These are phyloP conservation scores for Agriopis leucophaearia DNA, from an alignment of 2,888 invertebrate genomes.

Conservation along the genomic window DNA sequence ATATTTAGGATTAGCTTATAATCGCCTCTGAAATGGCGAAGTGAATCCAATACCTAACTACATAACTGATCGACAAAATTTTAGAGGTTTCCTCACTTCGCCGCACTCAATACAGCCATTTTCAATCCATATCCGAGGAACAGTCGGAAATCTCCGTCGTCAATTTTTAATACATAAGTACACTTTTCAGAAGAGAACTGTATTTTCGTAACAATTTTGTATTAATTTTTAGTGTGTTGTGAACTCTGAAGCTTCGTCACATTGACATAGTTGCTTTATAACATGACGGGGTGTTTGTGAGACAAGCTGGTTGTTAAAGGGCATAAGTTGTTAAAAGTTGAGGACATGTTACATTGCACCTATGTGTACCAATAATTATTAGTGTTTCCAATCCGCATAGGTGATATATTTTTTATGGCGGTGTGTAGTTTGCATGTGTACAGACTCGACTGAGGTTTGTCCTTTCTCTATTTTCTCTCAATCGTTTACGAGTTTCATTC, in stretches of 20 bases:
- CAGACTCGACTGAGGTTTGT: slow-evolving; percentile 56
- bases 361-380: slow-evolving; percentile 14
- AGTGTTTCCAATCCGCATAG: slow-evolving; percentile 19
- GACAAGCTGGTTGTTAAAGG: slow-evolving; percentile 6
- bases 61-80: background rate
- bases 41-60: background rate
- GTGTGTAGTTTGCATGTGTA: slow-evolving; percentile 47
- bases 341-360: slow-evolving; percentile 19
- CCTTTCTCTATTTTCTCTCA: slow-evolving; percentile 47
- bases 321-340: slow-evolving; percentile 11
- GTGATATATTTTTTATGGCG: slow-evolving; percentile 33
- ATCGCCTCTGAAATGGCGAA: background rate
- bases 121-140: background rate
- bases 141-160: slow-evolving; percentile 18
- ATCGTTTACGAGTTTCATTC: slow-evolving; percentile 65
- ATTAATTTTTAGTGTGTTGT: slow-evolving; percentile 47
- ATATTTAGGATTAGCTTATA: slow-evolving; percentile 12
- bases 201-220: slow-evolving; percentile 49
- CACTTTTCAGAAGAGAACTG: slow-evolving; percentile 25
- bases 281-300: slow-evolving; percentile 12
- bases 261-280: slow-evolving; percentile 27
- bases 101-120: background rate
- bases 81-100: background rate
- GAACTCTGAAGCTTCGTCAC: slow-evolving; percentile 43
- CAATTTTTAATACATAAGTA: slow-evolving; percentile 25